Conservation (phyloP, 2,888 invertebrate genomes). For the Nomada ruficornis region DNA sequence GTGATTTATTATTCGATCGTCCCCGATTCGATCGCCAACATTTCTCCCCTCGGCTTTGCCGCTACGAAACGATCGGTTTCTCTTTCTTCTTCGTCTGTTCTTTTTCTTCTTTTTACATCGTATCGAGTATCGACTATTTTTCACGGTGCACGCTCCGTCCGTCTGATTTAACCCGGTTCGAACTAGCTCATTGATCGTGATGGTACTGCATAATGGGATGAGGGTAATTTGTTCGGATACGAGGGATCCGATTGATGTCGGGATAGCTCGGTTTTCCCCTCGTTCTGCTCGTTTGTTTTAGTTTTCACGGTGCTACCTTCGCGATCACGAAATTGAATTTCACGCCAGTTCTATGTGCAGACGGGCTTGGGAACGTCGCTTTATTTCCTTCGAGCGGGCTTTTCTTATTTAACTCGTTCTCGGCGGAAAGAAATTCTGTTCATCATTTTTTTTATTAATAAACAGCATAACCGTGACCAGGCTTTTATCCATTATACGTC, state of each 20-base stretch:
- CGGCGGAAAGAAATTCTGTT: background rate
- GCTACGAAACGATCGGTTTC: background rate
- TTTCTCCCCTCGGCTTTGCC: background rate
- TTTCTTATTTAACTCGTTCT: background rate
- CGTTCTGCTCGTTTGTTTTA: slow-evolving; percentile 2
- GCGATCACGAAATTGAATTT: slow-evolving; percentile 18
- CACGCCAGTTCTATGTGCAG: background rate
- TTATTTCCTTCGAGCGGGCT: background rate
- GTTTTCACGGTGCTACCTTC: slow-evolving; percentile 6
- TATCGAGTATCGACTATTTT: background rate
- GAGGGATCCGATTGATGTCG: slow-evolving; percentile 23
- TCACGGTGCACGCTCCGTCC: background rate
- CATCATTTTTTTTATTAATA: no score
- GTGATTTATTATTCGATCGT: background rate
- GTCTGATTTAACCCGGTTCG: slow-evolving; percentile 6
- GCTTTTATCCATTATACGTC: no score
- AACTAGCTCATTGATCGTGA: slow-evolving; percentile 3
- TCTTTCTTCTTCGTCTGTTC: background rate
- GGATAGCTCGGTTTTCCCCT: background rate
- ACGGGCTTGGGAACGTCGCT: background rate
- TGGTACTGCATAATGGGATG: slow-evolving; percentile 24
- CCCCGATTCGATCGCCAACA: background rate
- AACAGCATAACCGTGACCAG: no score
- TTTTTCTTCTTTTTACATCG: no score
- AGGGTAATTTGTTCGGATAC: slow-evolving; percentile 13